Base-by-base conservation (phyloP, 2,888 invertebrate species). In the Aporophyla lueneburgensis region DNA sequence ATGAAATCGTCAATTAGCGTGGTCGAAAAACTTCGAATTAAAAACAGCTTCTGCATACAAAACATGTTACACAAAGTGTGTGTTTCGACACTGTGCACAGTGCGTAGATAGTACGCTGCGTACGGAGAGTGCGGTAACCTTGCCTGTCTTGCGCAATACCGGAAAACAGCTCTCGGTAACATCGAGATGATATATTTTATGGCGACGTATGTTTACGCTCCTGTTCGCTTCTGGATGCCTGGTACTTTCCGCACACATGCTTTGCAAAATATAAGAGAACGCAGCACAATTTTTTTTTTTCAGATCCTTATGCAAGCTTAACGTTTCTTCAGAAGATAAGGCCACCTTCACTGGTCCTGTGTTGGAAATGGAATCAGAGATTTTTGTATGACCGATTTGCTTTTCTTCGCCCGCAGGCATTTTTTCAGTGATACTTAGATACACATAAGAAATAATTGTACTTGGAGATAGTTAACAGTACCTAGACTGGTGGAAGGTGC, bases 51-150 rank as follows among this genome's bases (percentile, higher is more conserved):
- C 63, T 80, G 84, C 51, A 33, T 80, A 80, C 56, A 66, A 80
- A 66, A 80, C 73, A 53, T 56, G 51, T 80, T 84, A 84, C 79
- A 78, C 76, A 81, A 81, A 78, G n/a, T 61, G 9, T 51, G 24
- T 33, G 10, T 78, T 83, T 67, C 80, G 67, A 53, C 71, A 76
- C 59, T 5, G 43, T 12, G 43, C 27, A 21, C 27, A 33, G 54
- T 83, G 86, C 82, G 83, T 82, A 62, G 70, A 66, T 27, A 27
- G 68, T 65, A 27, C 54, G 59, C 71, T 63, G 67, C 76, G 86
- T 68, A 68, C 86, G 46, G 67, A 82, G 83, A 86, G 71, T 85
- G 81, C 71, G 84, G 24, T 53, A 46, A 81, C 86, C 86, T 82
- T 85, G 86, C 49, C 40, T 58, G 65, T 53, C 14, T 82, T 82